phyloP scores from a whole-genome alignment of 2,888 invertebrate species.

The Netelia inedita region DNA sequence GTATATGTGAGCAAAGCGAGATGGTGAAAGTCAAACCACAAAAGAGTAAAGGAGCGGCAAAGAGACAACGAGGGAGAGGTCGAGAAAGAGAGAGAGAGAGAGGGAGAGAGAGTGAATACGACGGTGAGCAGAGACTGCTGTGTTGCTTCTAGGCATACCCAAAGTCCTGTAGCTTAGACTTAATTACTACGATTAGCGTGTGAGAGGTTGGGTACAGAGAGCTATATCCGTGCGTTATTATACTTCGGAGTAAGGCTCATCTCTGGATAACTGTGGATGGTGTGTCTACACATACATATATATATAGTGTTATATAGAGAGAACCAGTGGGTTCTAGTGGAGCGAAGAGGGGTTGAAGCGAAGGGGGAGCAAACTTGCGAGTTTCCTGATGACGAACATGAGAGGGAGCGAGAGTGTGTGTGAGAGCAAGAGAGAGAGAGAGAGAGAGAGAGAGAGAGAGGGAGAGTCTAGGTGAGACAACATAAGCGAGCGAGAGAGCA shows the following conservation, averaged over 20 bases:
- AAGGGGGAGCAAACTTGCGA: constrained; percentile 50
- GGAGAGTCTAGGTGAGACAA: constrained; percentile 15
- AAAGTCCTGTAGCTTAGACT: constrained; percentile 77
- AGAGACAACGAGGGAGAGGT: background rate
- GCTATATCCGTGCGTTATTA: constrained; percentile 73
- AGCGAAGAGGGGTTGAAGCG: constrained; percentile 17
- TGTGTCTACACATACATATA: constrained; percentile 10
- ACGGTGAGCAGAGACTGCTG: constrained; percentile 1
- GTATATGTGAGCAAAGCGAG: constrained; percentile 21
- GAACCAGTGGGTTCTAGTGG: background rate
- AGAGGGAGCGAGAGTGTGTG: constrained; percentile 29
- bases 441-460: constrained; percentile 7
- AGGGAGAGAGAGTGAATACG: constrained; percentile 17
- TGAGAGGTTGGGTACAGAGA: constrained; percentile 72
- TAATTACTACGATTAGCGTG: constrained; percentile 81
- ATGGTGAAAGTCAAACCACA: constrained; percentile 8
- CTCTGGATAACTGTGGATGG: constrained; percentile 52
- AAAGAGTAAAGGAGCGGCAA: background rate
- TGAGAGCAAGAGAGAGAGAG: background rate
- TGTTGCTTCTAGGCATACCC: constrained; percentile 48
- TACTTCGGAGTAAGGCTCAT: constrained; percentile 65
- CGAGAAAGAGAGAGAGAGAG: constrained; percentile 19
- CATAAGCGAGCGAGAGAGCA: constrained; percentile 6
- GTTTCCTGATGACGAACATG: constrained; percentile 45
- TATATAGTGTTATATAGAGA: background rate